Evolutionary conservation across 1,140 invertebrate genomes (phyloP).

Genomic region (Melipona quadrifasciata): DNA sequence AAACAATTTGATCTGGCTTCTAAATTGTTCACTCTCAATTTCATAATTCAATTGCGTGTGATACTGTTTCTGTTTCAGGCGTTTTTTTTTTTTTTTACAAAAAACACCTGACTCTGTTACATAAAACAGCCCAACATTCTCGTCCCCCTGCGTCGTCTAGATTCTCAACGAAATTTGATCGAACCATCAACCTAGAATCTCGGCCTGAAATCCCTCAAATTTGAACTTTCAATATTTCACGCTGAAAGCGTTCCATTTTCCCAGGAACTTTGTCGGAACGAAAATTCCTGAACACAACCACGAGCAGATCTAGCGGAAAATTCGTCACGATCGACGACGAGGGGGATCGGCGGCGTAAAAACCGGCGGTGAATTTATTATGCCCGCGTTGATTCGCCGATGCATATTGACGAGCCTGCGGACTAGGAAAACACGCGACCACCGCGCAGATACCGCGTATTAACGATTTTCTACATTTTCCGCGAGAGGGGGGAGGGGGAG

Average conservation of each 20-base stretch:
- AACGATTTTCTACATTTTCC: conserved; percentile 56
- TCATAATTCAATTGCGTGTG: no score
- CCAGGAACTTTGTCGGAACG: neutral
- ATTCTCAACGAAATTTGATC: no score
- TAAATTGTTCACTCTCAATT: no score
- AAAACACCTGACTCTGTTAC: no score
- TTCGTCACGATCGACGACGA: neutral
- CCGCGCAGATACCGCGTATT: conserved; percentile 33
- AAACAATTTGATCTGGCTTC: no score
- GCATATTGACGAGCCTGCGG: conserved; percentile 12
- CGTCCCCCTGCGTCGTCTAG: no score
- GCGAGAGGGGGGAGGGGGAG: neutral
- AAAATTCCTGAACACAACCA: neutral
- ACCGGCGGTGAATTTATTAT: conserved; percentile 5
- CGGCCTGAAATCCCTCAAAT: no score
- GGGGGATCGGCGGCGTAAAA: neutral
- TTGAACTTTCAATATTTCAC: neutral
- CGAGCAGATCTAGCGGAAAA: neutral
- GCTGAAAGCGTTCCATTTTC: neutral
- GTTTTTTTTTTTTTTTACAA: no score
- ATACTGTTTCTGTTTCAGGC: no score
- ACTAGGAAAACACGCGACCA: conserved; percentile 15
- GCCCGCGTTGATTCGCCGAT: neutral
- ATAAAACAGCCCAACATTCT: no score
- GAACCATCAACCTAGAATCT: no score